These are phyloP conservation scores for Apodemus speciosus DNA, from an alignment of 2,113 vertebrate genomes.

Conservation along the genomic window DNA sequence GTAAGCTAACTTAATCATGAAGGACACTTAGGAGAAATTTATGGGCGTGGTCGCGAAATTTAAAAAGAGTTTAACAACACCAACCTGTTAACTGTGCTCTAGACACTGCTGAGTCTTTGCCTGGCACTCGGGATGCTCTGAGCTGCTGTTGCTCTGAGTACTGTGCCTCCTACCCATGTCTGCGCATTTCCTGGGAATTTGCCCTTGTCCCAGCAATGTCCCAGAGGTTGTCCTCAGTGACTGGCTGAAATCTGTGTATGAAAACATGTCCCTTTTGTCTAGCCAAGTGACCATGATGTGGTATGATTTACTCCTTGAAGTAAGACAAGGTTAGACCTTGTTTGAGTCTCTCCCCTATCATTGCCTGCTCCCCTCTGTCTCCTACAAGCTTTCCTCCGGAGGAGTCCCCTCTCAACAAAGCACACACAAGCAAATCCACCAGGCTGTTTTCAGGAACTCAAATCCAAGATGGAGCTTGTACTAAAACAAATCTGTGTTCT, in stretches of 20 bases:
- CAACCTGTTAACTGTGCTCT: not conserved
- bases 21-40: not conserved
- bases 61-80: not conserved
- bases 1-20: conserved; percentile 29
- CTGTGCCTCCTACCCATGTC: not conserved
- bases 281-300: not conserved
- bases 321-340: not conserved
- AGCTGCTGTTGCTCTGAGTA: not conserved
- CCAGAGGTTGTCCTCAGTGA: not conserved
- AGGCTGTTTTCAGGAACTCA: not conserved
- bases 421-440: not conserved
- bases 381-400: not conserved
- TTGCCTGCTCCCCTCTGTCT: not conserved
- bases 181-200: not conserved
- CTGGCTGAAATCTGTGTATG: not conserved
- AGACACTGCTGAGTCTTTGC: not conserved
- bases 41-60: not conserved
- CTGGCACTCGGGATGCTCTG: not conserved
- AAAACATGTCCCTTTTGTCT: not conserved
- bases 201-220: not conserved
- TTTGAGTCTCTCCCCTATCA: not conserved
- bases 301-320: not conserved
- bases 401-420: not conserved
- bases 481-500: not conserved
- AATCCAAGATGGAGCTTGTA: not conserved